Evolutionary conservation across 1,140 invertebrate genomes (phyloP).

Genomic region (Helicoverpa zea): DNA sequence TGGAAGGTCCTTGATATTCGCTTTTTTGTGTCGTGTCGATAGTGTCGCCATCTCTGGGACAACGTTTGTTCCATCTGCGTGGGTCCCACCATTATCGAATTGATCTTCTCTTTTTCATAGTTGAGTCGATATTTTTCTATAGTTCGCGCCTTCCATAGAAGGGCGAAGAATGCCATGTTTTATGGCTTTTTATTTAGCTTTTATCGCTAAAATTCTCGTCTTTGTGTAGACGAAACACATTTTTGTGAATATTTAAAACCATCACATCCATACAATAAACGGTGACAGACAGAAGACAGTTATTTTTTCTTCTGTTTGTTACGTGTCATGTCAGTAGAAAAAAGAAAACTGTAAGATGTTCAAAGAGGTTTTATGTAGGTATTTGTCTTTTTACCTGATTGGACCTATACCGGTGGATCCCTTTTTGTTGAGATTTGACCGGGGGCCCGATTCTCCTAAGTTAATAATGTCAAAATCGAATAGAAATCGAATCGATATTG

Average conservation of each 20-base stretch:
- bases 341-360: background rate
- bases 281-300: slow-evolving; percentile 7
- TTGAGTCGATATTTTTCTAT: slow-evolving; percentile 78
- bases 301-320: background rate
- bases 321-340: background rate
- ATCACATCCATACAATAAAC: slow-evolving; percentile 26
- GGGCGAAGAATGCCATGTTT: slow-evolving; percentile 72
- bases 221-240: slow-evolving; percentile 37
- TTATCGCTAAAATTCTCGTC: slow-evolving; percentile 41
- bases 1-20: slow-evolving; percentile 71
- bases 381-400: too few species aligned
- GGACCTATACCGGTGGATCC: too few species aligned
- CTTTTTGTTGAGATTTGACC: too few species aligned
- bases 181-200: slow-evolving; percentile 40
- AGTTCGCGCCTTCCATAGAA: slow-evolving; percentile 82
- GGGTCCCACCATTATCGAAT: slow-evolving; percentile 80
- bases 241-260: slow-evolving; percentile 23
- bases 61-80: slow-evolving; percentile 77
- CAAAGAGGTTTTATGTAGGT: background rate
- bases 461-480: too few species aligned
- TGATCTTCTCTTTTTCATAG: slow-evolving; percentile 86
- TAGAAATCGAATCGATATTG: too few species aligned
- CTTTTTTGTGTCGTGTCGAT: slow-evolving; percentile 77
- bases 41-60: slow-evolving; percentile 77
- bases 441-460: too few species aligned